Percentiles rank a stretch among this genome's conserved stretches.
Evolutionary conservation across 2,113 vertebrate species (phyloP).

Genomic region (Ciconia stormi): DNA sequence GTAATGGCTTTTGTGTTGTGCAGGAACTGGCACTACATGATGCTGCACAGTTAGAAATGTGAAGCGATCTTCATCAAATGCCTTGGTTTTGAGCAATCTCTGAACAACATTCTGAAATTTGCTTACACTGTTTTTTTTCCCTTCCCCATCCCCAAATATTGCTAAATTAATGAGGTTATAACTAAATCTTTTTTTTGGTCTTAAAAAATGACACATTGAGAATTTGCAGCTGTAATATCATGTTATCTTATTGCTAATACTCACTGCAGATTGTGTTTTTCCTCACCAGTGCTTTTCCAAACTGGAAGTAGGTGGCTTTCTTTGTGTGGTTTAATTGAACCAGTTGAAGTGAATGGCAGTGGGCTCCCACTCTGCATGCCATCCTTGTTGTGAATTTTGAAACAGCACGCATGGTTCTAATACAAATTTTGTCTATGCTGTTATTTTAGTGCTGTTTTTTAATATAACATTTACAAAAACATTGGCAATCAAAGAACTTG

Average conservation of each 20-base stretch:
- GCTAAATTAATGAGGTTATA: neutral
- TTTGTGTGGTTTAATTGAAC: neutral
- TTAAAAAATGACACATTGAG: neutral
- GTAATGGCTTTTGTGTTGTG: neutral
- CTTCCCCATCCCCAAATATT: neutral
- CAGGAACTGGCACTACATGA: neutral
- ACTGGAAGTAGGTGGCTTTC: slow-evolving; percentile 4
- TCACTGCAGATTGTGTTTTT: neutral
- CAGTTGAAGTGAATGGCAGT: neutral
- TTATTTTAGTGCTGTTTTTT: slow-evolving; percentile 47
- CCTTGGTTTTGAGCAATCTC: neutral
- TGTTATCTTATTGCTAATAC: neutral
- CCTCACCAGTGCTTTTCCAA: neutral
- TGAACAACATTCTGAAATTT: neutral
- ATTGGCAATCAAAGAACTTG: slow-evolving; percentile 54
- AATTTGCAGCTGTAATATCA: neutral
- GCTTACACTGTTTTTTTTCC: neutral
- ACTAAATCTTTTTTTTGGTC: neutral
- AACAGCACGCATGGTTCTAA: neutral
- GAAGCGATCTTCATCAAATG: neutral
- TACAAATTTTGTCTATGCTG: neutral
- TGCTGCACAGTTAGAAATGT: neutral
- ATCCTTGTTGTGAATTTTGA: neutral
- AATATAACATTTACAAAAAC: slow-evolving; percentile 55
- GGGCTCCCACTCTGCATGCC: neutral